Evolutionary conservation across 2,888 invertebrate genomes (phyloP).

Genomic region (Meganola albula): DNA sequence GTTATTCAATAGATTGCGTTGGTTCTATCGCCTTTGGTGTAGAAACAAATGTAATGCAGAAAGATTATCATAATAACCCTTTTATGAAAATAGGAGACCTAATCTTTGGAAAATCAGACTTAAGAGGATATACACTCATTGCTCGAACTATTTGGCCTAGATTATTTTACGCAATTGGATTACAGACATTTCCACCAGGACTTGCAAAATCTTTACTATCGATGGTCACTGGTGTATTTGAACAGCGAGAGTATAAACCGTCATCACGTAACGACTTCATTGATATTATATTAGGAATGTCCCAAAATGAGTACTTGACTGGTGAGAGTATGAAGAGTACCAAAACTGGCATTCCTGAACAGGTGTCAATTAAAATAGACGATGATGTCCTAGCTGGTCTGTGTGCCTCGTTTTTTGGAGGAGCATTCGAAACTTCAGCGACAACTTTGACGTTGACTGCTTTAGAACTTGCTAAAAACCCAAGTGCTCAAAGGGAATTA

Average conservation of each 20-base stretch:
- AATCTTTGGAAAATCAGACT: slow-evolving; percentile 7
- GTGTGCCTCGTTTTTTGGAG: slow-evolving; percentile 57
- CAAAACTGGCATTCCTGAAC: slow-evolving; percentile 17
- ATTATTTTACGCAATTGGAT: slow-evolving; percentile 14
- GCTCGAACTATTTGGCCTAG: slow-evolving; percentile 11
- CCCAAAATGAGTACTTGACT: slow-evolving; percentile 11
- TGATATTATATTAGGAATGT: slow-evolving; percentile 18
- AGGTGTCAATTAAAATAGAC: slow-evolving; percentile 31
- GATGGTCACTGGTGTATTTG: slow-evolving; percentile 2
- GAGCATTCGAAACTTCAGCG: slow-evolving; percentile 38
- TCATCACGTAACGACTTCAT: slow-evolving; percentile 23
- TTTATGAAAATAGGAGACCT: slow-evolving; percentile 7
- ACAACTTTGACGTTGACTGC: slow-evolving; percentile 28
- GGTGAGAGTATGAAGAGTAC: slow-evolving; percentile 18
- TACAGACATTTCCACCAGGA: slow-evolving; percentile 5
- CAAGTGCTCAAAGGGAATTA: slow-evolving; percentile 20
- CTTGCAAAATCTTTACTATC: slow-evolving; percentile 3
- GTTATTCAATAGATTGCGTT: slow-evolving; percentile 4
- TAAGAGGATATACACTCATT: slow-evolving; percentile 6
- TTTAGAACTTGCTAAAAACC: slow-evolving; percentile 34
- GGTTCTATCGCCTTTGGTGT: slow-evolving; percentile 11
- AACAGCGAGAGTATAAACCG: slow-evolving; percentile 4
- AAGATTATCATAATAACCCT: slow-evolving; percentile 4
- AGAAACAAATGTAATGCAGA: slow-evolving; percentile 10
- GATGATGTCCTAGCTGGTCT: slow-evolving; percentile 64